phyloP scores from a whole-genome alignment of 35 echinoderm and acorn worm species.

The Ptychodera flava region DNA sequence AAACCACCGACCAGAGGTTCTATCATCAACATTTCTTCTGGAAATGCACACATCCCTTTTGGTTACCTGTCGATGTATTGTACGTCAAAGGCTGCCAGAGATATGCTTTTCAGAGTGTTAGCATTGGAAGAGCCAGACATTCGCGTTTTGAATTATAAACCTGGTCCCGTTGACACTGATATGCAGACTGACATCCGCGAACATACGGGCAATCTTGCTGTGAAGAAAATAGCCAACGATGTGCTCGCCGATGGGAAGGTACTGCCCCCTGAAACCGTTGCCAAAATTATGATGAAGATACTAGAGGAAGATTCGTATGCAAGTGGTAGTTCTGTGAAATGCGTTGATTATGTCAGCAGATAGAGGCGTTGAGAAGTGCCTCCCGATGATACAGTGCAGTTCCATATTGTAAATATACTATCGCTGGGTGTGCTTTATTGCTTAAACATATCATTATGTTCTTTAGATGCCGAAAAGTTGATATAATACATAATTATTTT shows the following conservation, averaged over 20 bases:
- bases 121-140: conserved; percentile 51
- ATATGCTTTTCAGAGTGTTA: conserved; percentile 28
- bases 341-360: too few species aligned
- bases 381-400: too few species aligned
- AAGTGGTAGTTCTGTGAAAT: neutral
- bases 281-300: neutral
- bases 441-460: too few species aligned
- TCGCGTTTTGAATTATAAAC: conserved; percentile 42
- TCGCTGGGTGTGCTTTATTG: too few species aligned
- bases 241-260: neutral
- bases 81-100: conserved; percentile 36
- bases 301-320: conserved; percentile 6
- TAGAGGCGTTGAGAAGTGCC: too few species aligned
- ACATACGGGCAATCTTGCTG: neutral
- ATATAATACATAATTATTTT: too few species aligned
- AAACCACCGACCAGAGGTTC: neutral
- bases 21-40: neutral
- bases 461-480: too few species aligned
- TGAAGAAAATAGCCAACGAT: neutral
- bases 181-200: conserved; percentile 24
- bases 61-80: conserved; percentile 10
- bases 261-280: neutral
- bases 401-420: too few species aligned
- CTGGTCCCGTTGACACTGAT: conserved; percentile 47
- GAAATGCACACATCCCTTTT: neutral